Percentiles rank a stretch among this genome's conserved stretches.
Conservation (phyloP, 2,113 vertebrate species). For the Trochalopteron elliotii region DNA sequence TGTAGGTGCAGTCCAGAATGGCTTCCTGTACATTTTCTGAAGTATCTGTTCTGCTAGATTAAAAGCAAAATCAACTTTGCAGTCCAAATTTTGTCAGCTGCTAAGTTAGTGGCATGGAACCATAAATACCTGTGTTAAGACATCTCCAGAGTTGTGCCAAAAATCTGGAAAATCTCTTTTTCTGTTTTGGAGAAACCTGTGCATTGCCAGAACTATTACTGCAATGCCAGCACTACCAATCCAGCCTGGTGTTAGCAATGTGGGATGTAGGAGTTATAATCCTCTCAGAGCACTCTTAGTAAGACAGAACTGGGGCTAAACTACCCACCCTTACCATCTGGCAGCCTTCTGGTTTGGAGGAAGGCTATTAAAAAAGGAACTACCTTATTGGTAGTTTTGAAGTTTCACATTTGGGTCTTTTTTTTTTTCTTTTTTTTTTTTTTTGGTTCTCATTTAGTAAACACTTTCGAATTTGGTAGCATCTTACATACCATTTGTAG, state of each 20-base stretch:
- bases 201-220: neutral
- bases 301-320: neutral
- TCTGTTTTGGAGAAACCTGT: neutral
- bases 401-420: neutral
- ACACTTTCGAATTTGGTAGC: neutral
- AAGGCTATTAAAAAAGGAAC: neutral
- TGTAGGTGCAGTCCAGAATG: neutral
- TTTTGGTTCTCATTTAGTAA: neutral
- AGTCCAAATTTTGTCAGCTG: neutral
- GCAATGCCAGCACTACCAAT: neutral
- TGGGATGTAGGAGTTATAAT: neutral
- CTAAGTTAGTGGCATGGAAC: neutral
- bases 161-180: neutral
- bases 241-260: neutral
- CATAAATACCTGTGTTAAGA: neutral
- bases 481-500: neutral
- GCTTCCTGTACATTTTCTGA: neutral
- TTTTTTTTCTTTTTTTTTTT: too few relatives aligned
- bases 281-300: neutral
- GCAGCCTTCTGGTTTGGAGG: neutral
- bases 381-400: neutral
- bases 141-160: neutral
- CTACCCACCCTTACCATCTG: fast-evolving
- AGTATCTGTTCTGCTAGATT: neutral
- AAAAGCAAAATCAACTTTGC: neutral